A percentile compares a stretch with the other conserved stretches of the same genome.
Evolutionary conservation across 2,113 vertebrate species (phyloP).

Genomic region (Scortum barcoo): DNA sequence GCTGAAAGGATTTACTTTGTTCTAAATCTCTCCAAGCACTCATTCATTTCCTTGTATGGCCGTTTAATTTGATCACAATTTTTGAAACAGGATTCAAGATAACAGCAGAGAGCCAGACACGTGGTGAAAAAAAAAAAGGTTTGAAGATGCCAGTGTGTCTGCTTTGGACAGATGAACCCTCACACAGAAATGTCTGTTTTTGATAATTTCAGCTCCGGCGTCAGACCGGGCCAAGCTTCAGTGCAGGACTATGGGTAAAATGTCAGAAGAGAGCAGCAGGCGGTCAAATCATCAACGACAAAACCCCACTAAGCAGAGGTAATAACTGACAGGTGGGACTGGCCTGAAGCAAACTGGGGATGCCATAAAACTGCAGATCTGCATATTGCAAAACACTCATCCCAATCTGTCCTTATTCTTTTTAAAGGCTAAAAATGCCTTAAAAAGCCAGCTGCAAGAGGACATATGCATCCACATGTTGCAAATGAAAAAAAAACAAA

Average conservation of each 20-base stretch:
- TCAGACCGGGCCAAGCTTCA: neutral
- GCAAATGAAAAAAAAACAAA: too few species aligned
- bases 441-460: neutral
- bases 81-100: slow-evolving; percentile 22
- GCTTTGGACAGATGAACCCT: slow-evolving; percentile 15
- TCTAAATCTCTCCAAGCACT: neutral
- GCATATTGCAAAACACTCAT: neutral
- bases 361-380: neutral
- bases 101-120: slow-evolving; percentile 4
- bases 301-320: neutral
- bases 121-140: slow-evolving; percentile 23
- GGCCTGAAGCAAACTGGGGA: neutral
- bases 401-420: neutral
- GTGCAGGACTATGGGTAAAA: neutral
- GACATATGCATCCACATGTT: neutral
- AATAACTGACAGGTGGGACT: neutral
- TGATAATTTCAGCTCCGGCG: slow-evolving; percentile 27
- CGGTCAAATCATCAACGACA: slow-evolving; percentile 7
- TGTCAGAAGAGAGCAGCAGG: slow-evolving; percentile 6
- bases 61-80: slow-evolving; percentile 2
- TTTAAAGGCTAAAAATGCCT: neutral
- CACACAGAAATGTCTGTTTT: slow-evolving; percentile 18
- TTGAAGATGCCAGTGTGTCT: slow-evolving; percentile 20
- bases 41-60: slow-evolving; percentile 53
- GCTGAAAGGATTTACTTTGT: slow-evolving; percentile 8